Evolutionary conservation across 2,113 vertebrate species (phyloP).

Genomic region (Notechis scutatus): DNA sequence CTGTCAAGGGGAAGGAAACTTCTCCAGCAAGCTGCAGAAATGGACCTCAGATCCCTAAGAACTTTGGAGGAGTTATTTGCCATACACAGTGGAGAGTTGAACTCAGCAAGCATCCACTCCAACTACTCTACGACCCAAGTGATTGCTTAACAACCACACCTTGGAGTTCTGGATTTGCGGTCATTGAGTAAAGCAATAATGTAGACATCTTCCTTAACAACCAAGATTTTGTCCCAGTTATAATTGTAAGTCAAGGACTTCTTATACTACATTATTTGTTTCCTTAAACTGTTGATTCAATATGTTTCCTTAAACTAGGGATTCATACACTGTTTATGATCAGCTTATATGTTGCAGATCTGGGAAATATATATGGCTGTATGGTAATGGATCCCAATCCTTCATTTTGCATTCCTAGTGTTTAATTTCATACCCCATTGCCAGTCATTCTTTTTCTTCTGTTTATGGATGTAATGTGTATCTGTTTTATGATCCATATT

Average conservation of each 20-base stretch:
- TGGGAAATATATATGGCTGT: neutral
- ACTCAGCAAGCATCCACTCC: neutral
- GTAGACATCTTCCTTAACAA: neutral
- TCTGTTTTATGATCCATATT: slow-evolving; percentile 51
- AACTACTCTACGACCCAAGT: neutral
- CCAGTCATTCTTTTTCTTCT: slow-evolving; percentile 1
- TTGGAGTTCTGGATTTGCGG: neutral
- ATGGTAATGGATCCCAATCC: slow-evolving; percentile 8
- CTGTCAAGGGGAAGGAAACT: neutral
- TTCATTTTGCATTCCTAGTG: neutral
- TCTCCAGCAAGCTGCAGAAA: neutral
- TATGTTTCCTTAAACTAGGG: neutral
- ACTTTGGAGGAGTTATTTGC: neutral
- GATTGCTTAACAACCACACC: neutral
- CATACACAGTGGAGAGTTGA: neutral
- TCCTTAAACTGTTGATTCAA: neutral
- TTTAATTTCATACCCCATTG: slow-evolving; percentile 21
- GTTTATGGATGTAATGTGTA: slow-evolving; percentile 49
- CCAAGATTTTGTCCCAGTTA: neutral
- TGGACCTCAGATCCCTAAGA: neutral
- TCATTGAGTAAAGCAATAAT: neutral
- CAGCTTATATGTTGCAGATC: neutral
- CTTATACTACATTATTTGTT: neutral
- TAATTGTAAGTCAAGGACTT: neutral
- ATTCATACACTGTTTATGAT: neutral